Evolutionary conservation across 2,797 vertebrate genomes (phyloP), one percentile per base, ranked within the genome.

Genomic region (Strix occidentalis): DNA sequence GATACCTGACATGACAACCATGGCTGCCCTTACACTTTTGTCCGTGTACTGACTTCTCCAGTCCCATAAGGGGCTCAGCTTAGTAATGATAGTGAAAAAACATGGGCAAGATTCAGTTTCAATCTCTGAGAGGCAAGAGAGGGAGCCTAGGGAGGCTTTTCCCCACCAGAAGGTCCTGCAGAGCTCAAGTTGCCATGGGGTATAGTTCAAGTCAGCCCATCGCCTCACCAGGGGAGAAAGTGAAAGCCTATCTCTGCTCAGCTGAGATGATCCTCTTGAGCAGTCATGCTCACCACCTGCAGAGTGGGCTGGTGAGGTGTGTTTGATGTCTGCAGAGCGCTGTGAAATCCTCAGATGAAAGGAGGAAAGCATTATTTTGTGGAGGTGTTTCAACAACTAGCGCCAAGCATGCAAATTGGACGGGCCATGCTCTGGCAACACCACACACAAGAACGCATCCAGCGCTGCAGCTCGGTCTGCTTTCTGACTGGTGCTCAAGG

Each of bases 391-490:
- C n/a, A 37, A 17, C 6, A 79, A 3, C 4, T 7, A 31, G 21
- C 39, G 39, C 24, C 35, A 21, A 45, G 46, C 29, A 16, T 2
- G 35, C 25, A 28, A 41, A 53, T 8, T 3, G 50, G 50, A 43
- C 0, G 1, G 54, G 48, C 24, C 26, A 6, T 13, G 37, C 8
- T 46, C 66, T 3, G 4, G 20, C 31, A 56, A 16, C 20, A 23
- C 33, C 3, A 0, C 48, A 24, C 21, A 2, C 18, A 1, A 3
- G 3, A 39, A 15, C 3, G 1, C 25, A 13, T 23, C 43, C 39
- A 10, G 37, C 5, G 2, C 41, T n/a, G 69, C 24, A 65, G 46
- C 46, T 76, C 69, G 1, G 3, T 10, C n/a, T 54, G 33, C 37
- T 39, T 45, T n/a, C 33, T 3, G 18, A 16, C 39, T 11, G 21